Evolutionary conservation across 1,140 invertebrate genomes (phyloP).

Genomic region (Brevipalpus yothersi): DNA sequence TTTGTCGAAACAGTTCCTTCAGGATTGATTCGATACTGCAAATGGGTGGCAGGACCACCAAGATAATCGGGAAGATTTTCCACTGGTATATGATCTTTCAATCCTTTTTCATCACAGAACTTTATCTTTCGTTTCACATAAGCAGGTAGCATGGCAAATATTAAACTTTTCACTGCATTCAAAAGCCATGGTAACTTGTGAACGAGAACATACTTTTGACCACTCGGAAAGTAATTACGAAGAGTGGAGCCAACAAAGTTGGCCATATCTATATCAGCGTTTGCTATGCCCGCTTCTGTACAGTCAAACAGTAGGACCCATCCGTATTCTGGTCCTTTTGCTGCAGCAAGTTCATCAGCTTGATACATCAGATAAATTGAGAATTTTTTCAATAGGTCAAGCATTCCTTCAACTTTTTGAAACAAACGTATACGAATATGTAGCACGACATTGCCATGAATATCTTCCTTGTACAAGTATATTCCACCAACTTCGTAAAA

Average conservation of each 20-base stretch:
- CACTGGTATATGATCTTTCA: background rate
- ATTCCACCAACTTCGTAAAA: slow-evolving; percentile 1
- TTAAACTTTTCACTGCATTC: background rate
- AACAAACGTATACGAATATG: slow-evolving; percentile 2
- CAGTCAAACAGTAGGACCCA: slow-evolving; percentile 5
- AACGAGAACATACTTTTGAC: slow-evolving; percentile 1
- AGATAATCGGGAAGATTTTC: slow-evolving; percentile 5
- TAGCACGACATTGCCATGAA: slow-evolving; percentile 1
- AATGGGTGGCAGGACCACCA: background rate
- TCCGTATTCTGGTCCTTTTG: background rate
- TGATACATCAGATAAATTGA: background rate
- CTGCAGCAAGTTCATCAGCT: background rate
- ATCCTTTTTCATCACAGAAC: slow-evolving; percentile 1
- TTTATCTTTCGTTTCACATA: background rate
- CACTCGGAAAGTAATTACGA: slow-evolving; percentile 4
- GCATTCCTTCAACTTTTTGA: background rate
- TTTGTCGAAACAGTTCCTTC: background rate
- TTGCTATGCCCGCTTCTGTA: background rate
- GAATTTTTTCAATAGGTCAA: background rate
- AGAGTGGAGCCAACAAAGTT: background rate
- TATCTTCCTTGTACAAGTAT: background rate
- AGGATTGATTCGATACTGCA: background rate
- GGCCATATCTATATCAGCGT: slow-evolving; percentile 4
- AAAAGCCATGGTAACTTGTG: slow-evolving; percentile 4
- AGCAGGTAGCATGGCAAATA: background rate